Evolutionary conservation across 2,888 invertebrate species (phyloP), one percentile per base, ranked within the genome.

Genomic region (Ennomos fuscantarius): DNA sequence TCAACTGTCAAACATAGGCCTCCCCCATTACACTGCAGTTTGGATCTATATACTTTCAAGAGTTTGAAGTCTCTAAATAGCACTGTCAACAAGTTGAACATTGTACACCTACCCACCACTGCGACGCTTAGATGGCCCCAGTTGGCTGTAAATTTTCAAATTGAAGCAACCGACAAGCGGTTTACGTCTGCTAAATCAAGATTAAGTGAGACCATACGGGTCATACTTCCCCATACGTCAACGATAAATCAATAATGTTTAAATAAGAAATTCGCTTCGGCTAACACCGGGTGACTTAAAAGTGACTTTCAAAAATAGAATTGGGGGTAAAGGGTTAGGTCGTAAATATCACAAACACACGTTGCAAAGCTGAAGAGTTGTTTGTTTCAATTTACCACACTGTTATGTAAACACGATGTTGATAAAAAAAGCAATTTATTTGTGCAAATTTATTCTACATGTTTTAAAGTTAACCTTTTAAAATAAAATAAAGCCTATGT

Each of bases 121-220:
- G 31, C 36, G 13, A 2, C 52, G 50, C 53, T 24, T 24, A 24
- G 24, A 24, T 24, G 24, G 24, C 24, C 2, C 24, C 24, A 24
- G 24, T 24, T 6, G 74, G 78, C 76, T 80, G 81, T 89, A 86
- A 87, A 86, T 87, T 81, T 71, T 74, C 76, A 79, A 82, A 83
- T 81, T 77, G 81, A 76, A 52, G 33, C 49, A 78, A 67, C 71
- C 68, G 81, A 81, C 86, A 82, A 81, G 76, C 78, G 76, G 78
- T 79, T 78, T 78, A 81, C 71, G 85, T 81, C 84, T 70, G 78
- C 78, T 89, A 86, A 89, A 89, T 90, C 89, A 89, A 87, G 90
- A 89, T 87, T 83, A 83, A 89, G 81, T 83, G 74, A 77, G 52
- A 76, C 64, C 83, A 85, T 80, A 85, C 82, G 82, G 79, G 81